phyloP scores from a whole-genome alignment of 2,113 vertebrate species.

The Arothron firmamentum region DNA sequence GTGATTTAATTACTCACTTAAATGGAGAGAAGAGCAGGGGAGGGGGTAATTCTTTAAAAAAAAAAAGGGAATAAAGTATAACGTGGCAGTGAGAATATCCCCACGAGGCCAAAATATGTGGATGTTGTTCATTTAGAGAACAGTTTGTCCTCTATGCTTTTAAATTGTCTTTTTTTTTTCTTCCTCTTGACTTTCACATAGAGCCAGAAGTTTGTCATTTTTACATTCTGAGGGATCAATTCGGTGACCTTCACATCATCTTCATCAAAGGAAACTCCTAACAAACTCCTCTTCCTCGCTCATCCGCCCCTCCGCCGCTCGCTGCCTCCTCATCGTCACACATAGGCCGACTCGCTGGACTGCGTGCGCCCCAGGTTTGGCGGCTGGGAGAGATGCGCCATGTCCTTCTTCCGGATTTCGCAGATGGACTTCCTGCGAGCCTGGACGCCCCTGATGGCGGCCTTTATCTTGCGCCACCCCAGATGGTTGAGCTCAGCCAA shows the following conservation, averaged over 20 bases:
- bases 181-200: constrained; percentile 2
- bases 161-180: constrained; percentile 17
- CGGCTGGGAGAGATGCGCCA: constrained; percentile 71
- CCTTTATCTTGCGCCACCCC: constrained; percentile 86
- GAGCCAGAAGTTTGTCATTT: constrained; percentile 18
- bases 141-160: constrained; percentile 14
- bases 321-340: constrained; percentile 62
- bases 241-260: constrained; percentile 7
- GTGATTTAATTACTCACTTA: constrained; percentile 24
- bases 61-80: constrained; percentile 47
- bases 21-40: constrained; percentile 23
- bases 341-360: constrained; percentile 85
- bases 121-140: constrained; percentile 11
- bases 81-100: constrained; percentile 55
- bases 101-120: constrained; percentile 28
- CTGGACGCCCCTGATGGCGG: constrained; percentile 79
- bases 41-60: constrained; percentile 34
- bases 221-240: constrained; percentile 48
- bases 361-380: constrained; percentile 82
- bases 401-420: constrained; percentile 80
- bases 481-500: constrained; percentile 89
- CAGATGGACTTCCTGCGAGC: constrained; percentile 81
- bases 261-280: constrained; percentile 48
- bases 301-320: constrained; percentile 39
- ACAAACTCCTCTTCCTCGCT: constrained; percentile 29